Percentiles rank a stretch among this genome's conserved stretches.
Conservation (phyloP, 2,113 vertebrate species). For the Malaclemys terrapin region DNA sequence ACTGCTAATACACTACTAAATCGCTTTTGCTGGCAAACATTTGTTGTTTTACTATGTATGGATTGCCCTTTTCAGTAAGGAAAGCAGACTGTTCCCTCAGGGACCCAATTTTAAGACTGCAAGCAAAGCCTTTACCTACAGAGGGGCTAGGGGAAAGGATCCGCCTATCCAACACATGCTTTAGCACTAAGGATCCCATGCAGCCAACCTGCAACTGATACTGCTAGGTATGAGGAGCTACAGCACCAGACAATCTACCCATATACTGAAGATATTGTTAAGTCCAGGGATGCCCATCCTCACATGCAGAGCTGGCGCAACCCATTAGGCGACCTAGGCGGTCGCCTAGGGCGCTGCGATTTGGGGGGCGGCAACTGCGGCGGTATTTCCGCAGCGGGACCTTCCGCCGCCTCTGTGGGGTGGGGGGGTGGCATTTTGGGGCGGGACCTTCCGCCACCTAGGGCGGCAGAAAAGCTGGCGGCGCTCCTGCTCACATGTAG, state of each 20-base stretch:
- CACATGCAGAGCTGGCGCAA: too few relatives aligned
- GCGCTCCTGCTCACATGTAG: not conserved
- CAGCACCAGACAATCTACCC: not conserved
- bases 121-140: not conserved
- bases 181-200: not conserved
- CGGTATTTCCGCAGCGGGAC: too few relatives aligned
- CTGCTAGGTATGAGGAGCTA: not conserved
- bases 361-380: too few relatives aligned
- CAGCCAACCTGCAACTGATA: not conserved
- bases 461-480: too few relatives aligned
- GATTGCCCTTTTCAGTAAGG: not conserved
- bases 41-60: constrained; percentile 1
- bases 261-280: not conserved
- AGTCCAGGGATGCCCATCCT: not conserved
- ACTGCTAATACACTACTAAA: not conserved
- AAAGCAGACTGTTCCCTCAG: not conserved
- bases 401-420: too few relatives aligned
- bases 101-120: not conserved
- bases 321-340: too few relatives aligned
- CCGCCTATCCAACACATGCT: rapidly evolving
- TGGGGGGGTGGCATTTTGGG: too few relatives aligned
- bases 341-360: too few relatives aligned
- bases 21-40: not conserved
- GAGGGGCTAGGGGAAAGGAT: rapidly evolving
- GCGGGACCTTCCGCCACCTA: too few relatives aligned